A percentile compares a stretch with the other conserved stretches of the same genome.
Conservation (phyloP, 2,888 invertebrate genomes). For the Drosophila subquinaria region DNA sequence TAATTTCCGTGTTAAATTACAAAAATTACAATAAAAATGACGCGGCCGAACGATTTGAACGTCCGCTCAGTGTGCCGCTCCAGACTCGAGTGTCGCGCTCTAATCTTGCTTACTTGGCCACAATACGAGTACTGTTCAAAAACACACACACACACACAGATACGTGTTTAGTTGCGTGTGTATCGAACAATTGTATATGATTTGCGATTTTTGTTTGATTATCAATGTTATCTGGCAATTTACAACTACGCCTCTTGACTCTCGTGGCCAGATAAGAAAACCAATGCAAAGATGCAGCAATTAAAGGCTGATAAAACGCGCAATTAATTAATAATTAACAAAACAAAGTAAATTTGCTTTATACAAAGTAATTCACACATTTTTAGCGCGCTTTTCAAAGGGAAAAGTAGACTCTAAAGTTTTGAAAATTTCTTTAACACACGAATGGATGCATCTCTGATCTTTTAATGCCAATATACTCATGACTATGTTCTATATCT, state of each 20-base stretch:
- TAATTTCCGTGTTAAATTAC: conserved; percentile 41
- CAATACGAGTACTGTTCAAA: conserved; percentile 87
- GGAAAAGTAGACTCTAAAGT: background rate
- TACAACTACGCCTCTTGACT: conserved; percentile 16
- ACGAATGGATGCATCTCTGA: no score
- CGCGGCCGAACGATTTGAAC: conserved; percentile 17
- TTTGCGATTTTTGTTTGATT: conserved; percentile 46
- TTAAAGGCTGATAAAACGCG: conserved; percentile 20
- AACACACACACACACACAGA: conserved; percentile 6
- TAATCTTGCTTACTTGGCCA: conserved; percentile 95
- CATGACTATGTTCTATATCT: no score
- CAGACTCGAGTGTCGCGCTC: conserved; percentile 99
- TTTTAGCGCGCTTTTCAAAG: background rate
- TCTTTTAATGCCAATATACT: no score
- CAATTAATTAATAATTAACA: conserved; percentile 10
- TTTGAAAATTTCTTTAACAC: background rate
- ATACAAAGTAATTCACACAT: background rate
- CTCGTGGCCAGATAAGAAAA: conserved; percentile 28
- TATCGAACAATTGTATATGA: conserved; percentile 25
- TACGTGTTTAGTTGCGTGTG: background rate
- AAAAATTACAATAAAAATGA: conserved; percentile 18
- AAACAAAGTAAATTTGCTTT: background rate
- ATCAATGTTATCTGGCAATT: conserved; percentile 47
- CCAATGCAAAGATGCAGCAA: conserved; percentile 19
- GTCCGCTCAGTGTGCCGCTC: conserved; percentile 90